A percentile compares a stretch with the other conserved stretches of the same genome.
Conservation (phyloP, 30 jellyfish, hydroid and myxozoan genomes). For the Rhopilema esculentum region DNA sequence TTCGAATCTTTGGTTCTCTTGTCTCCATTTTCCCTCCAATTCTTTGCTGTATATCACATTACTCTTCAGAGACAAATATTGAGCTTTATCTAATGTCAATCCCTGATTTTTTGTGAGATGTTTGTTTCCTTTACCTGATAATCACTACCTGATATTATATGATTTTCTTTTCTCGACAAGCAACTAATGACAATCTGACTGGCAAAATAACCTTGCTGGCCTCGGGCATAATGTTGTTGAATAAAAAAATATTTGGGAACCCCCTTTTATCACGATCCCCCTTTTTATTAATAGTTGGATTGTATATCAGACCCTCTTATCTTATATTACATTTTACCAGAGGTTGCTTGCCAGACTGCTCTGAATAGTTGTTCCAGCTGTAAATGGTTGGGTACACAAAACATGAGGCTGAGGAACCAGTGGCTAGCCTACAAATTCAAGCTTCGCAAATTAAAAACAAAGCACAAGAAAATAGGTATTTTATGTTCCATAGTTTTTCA, state of each 20-base stretch:
- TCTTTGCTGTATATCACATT: conserved; percentile 4
- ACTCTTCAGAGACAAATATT: neutral
- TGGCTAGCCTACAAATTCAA: conserved; percentile 22
- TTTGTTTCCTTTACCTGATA: neutral
- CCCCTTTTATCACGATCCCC: neutral
- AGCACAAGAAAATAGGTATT: conserved; percentile 14
- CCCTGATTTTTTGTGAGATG: neutral
- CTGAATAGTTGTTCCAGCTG: conserved; percentile 17
- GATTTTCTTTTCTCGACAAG: neutral
- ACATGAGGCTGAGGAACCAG: conserved; percentile 11
- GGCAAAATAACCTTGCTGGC: neutral
- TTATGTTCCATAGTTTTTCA: neutral
- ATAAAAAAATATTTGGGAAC: neutral
- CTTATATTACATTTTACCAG: neutral
- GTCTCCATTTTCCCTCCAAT: conserved; percentile 12
- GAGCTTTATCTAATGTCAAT: neutral
- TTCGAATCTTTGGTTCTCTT: neutral
- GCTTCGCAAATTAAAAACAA: conserved; percentile 6
- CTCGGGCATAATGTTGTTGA: neutral
- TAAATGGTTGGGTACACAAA: conserved; percentile 8
- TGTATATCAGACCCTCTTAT: neutral
- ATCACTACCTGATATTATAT: neutral
- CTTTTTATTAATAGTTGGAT: neutral
- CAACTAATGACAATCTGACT: neutral
- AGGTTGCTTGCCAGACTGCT: conserved; percentile 27